These are phyloP conservation scores for Siphamia tubifer DNA, from an alignment of 2,113 vertebrate genomes.

Conservation along the genomic window DNA sequence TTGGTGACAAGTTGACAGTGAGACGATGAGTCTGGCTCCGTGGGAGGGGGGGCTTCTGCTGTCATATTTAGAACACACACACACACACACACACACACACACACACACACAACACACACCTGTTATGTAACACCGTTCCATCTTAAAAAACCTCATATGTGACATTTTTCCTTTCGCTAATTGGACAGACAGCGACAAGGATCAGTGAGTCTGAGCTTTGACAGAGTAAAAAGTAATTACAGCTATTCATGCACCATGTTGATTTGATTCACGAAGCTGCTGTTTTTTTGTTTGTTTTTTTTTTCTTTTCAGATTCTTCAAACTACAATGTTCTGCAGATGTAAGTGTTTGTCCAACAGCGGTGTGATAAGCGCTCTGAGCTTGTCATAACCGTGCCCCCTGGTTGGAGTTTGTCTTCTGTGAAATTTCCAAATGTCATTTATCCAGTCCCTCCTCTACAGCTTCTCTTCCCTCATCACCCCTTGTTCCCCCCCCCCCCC, in stretches of 20 bases:
- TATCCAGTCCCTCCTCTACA: background rate
- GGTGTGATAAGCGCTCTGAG: slow-evolving; percentile 30
- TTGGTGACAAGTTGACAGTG: slow-evolving; percentile 36
- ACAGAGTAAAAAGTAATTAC: slow-evolving; percentile 17
- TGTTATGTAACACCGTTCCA: slow-evolving; percentile 37
- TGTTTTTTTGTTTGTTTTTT: background rate
- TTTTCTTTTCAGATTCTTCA: background rate
- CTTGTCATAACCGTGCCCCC: slow-evolving; percentile 18
- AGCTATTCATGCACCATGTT: background rate
- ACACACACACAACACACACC: slow-evolving; percentile 25
- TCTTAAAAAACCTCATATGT: background rate
- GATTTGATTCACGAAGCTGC: slow-evolving; percentile 1
- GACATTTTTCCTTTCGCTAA: slow-evolving; percentile 16
- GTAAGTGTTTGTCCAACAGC: slow-evolving; percentile 26
- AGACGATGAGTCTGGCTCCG: slow-evolving; percentile 54
- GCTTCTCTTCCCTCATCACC: background rate
- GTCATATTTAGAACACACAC: slow-evolving; percentile 41
- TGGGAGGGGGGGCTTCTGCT: slow-evolving; percentile 3
- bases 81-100: background rate
- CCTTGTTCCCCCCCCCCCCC: background rate
- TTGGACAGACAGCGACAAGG: slow-evolving; percentile 11
- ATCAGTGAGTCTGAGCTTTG: slow-evolving; percentile 28
- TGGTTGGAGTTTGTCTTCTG: slow-evolving; percentile 38
- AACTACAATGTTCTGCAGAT: background rate
- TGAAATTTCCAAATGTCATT: slow-evolving; percentile 47